Conservation (phyloP, 2,888 invertebrate genomes). For the Phortica magna region DNA sequence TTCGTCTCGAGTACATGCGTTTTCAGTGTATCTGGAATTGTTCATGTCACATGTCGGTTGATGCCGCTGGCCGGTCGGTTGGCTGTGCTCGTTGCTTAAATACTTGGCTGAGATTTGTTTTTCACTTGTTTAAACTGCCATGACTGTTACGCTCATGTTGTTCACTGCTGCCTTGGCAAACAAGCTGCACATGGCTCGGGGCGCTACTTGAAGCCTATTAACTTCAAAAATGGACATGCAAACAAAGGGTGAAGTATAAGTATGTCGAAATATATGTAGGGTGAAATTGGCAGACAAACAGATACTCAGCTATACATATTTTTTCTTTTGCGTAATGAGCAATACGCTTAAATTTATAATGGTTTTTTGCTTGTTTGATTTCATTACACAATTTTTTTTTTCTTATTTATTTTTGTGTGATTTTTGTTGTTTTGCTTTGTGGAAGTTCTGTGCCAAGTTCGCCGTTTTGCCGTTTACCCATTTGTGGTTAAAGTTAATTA, state of each 20-base stretch:
- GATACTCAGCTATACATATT: background rate
- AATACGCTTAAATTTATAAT: background rate
- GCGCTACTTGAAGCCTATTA: constrained; percentile 31
- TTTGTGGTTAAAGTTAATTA: constrained; percentile 66
- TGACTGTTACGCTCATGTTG: background rate
- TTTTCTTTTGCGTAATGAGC: constrained; percentile 21
- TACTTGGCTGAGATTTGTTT: constrained; percentile 9
- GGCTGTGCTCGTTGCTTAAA: background rate
- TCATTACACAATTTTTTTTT: background rate
- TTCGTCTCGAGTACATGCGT: constrained; percentile 8
- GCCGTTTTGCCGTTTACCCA: background rate
- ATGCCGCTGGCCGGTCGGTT: constrained; percentile 4
- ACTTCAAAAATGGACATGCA: constrained; percentile 20
- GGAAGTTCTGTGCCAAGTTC: constrained; percentile 25
- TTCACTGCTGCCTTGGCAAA: constrained; percentile 9
- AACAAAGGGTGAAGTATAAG: background rate
- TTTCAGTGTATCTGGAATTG: constrained; percentile 18
- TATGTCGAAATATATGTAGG: background rate
- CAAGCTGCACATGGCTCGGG: constrained; percentile 19
- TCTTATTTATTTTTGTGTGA: background rate
- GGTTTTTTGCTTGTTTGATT: background rate
- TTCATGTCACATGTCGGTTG: constrained; percentile 24
- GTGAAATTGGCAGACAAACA: background rate
- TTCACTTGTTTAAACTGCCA: background rate
- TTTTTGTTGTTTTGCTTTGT: background rate